These are phyloP conservation scores for Mus musculus DNA, from an alignment of 2,113 vertebrate genomes.

Conservation along the genomic window DNA sequence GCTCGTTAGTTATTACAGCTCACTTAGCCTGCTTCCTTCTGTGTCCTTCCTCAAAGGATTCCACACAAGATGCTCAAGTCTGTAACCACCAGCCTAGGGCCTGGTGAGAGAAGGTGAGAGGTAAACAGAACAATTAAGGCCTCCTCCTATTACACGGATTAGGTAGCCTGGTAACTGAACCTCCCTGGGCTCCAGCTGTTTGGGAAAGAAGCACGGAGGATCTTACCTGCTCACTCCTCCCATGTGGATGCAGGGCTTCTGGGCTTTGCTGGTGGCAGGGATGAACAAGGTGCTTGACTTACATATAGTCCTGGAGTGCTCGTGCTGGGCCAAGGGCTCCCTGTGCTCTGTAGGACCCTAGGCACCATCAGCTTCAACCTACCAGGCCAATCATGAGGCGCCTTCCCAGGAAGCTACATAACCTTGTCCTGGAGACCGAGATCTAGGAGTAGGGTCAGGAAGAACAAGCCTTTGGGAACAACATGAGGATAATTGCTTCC, in stretches of 20 bases:
- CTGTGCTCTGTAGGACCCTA: not conserved
- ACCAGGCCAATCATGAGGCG: not conserved
- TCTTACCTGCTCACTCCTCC: conserved; percentile 48
- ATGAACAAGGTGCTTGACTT: not conserved
- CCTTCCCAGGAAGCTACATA: not conserved
- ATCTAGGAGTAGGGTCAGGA: not conserved
- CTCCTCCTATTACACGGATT: conserved; percentile 74
- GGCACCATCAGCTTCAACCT: not conserved
- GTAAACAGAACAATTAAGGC: conserved; percentile 79
- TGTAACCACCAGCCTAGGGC: not conserved
- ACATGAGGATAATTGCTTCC: not conserved
- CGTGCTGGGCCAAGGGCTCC: not conserved
- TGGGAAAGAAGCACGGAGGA: not conserved
- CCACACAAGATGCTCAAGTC: not conserved
- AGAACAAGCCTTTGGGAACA: not conserved
- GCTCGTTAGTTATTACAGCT: not conserved
- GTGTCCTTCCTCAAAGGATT: not conserved
- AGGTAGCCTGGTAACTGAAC: conserved; percentile 71
- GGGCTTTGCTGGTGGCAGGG: not conserved
- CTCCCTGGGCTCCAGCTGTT: conserved; percentile 9
- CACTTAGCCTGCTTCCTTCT: not conserved
- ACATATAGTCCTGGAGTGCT: not conserved
- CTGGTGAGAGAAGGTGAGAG: conserved; percentile 34
- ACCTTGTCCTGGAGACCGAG: not conserved
- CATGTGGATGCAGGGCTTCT: not conserved